Conservation (phyloP, 2,797 vertebrate species). For the Tokudaia tokunoshimensis region DNA sequence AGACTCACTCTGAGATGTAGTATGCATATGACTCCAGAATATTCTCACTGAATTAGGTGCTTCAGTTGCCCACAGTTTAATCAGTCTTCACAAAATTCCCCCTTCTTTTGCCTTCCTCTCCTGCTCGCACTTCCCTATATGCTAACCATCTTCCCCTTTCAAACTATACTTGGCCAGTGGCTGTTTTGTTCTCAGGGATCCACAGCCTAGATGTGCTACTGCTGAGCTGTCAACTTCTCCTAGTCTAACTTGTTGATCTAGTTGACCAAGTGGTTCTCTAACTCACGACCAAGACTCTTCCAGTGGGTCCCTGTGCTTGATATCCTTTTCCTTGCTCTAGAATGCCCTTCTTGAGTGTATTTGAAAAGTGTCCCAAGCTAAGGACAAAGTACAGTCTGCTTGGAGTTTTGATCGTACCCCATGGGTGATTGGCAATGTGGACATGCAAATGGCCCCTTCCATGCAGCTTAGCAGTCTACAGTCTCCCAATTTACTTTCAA, state of each 20-base stretch:
- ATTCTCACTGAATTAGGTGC: background rate
- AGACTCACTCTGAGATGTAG: background rate
- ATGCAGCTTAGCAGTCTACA: background rate
- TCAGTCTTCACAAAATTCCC: background rate
- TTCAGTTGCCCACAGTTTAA: background rate
- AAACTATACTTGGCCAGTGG: background rate
- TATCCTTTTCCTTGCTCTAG: conserved; percentile 31
- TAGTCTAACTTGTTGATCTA: background rate
- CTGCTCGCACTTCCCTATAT: background rate
- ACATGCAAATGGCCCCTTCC: background rate
- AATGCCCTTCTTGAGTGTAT: background rate
- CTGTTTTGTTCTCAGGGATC: background rate
- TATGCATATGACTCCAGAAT: background rate
- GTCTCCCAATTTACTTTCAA: background rate
- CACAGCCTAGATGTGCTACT: background rate
- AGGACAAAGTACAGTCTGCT: background rate
- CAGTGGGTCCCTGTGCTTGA: background rate
- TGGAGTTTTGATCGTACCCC: background rate
- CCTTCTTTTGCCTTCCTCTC: background rate
- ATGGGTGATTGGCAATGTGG: background rate
- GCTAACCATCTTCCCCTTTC: background rate
- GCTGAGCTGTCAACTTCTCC: background rate
- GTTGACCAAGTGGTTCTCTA: background rate
- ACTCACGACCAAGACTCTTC: background rate
- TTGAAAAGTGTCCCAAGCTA: background rate